Base-by-base conservation (phyloP, 2,888 invertebrate genomes). In the Noctua janthe region DNA sequence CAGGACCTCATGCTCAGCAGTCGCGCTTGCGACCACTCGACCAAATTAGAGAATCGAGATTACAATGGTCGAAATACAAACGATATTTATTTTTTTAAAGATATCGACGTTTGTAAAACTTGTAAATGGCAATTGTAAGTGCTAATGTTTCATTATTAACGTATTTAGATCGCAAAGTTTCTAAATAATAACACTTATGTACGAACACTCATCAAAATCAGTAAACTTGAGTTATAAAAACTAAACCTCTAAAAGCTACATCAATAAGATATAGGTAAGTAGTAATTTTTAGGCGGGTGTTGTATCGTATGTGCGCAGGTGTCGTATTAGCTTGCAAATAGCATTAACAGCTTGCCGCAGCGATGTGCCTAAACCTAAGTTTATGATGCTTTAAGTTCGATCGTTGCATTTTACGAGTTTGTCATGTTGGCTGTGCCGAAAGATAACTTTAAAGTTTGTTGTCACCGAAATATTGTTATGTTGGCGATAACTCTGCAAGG, bases 271-370 rank as follows among this genome's bases (percentile, higher is more conserved):
- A 23, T 69, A 47, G 10, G 39, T 39, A 59, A 59, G 67, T 4
- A 59, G 54, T 62, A 0, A 74, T 85, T 76, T 87, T 85, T 74
- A 71, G 69, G 11, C 7, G 54, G 47, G 23, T 62, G 62, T 47
- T 39, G 35, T 66, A 80, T 78, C 80, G 43, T 69, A 35, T n/a
- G 7, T 66, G 59, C 29, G 15, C 85, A 85, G 87, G 85, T 85
- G 87, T 39, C 35, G 72, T 64, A 67, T 80, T 56, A 77, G 81
- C 81, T 73, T 29, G 85, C 85, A 87, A 87, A 84, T 84, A 84
- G 85, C 84, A 80, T 59, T 74, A 87, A 84, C 76, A 85, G 85
- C 74, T 77, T 73, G 4, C n/a, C 64, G 54, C 56, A 39, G 15
- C 74, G 62, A 64, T 69, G 51, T 75, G 77, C 71, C 82, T 56